A percentile compares a stretch with the other conserved stretches of the same genome.
phyloP scores from a whole-genome alignment of 2,797 vertebrate genomes.

The Cercopithecus neglectus region DNA sequence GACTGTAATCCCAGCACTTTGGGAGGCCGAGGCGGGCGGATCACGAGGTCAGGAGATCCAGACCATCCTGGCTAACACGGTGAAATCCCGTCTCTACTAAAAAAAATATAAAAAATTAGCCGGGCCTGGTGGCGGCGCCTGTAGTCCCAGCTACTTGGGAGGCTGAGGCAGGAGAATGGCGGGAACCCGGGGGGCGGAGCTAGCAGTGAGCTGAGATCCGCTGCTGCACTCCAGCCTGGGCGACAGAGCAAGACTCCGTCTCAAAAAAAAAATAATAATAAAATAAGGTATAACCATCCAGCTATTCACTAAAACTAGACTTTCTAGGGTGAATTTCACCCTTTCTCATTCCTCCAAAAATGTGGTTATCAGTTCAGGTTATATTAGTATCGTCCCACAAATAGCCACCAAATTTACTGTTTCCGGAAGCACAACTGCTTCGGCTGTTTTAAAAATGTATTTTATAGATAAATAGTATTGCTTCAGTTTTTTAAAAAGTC shows the following conservation, averaged over 20 bases:
- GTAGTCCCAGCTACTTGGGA: too few relatives aligned
- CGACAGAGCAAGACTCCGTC: rapidly evolving
- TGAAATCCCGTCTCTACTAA: too few relatives aligned
- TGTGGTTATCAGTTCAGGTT: neutral
- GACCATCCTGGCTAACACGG: too few relatives aligned
- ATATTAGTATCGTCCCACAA: neutral
- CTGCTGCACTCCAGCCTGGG: rapidly evolving
- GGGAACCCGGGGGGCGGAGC: too few relatives aligned
- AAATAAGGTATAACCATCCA: neutral
- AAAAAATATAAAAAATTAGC: too few relatives aligned
- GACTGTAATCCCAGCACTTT: too few relatives aligned
- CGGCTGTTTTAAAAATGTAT: neutral
- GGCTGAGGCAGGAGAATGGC: too few relatives aligned
- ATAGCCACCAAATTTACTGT: neutral
- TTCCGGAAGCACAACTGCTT: neutral
- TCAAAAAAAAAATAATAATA: too few relatives aligned
- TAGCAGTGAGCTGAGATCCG: rapidly evolving
- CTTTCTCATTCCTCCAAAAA: neutral
- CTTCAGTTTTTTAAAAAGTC: neutral
- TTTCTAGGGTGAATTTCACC: neutral
- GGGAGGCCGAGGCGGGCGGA: too few relatives aligned
- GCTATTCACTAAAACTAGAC: neutral
- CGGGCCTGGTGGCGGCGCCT: rapidly evolving
- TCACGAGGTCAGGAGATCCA: too few relatives aligned
- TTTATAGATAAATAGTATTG: neutral